These are phyloP conservation scores for Pseudolycoriella hygida DNA, from an alignment of 2,888 invertebrate genomes.

Conservation along the genomic window DNA sequence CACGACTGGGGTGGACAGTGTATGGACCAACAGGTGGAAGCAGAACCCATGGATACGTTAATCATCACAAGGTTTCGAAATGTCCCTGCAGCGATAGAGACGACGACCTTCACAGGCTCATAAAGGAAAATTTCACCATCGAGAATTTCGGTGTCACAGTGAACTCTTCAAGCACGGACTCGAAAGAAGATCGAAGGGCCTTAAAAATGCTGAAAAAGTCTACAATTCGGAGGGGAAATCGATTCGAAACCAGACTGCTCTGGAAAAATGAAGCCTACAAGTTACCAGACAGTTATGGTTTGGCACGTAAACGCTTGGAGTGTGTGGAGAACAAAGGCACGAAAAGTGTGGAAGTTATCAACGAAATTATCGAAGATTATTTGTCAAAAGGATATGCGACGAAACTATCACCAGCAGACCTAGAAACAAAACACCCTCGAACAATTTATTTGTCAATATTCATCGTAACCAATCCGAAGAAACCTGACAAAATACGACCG, in stretches of 20 bases:
- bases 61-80: no score
- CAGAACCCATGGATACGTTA: no score
- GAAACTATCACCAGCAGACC: constrained; percentile 10
- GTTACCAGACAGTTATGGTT: not conserved
- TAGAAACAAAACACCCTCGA: constrained; percentile 7
- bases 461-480: constrained; percentile 12
- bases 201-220: not conserved
- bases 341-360: constrained; percentile 9
- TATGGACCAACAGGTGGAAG: not conserved
- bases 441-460: constrained; percentile 14
- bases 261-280: not conserved
- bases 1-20: not conserved
- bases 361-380: constrained; percentile 6
- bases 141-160: not conserved
- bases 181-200: not conserved
- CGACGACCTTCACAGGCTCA: not conserved
- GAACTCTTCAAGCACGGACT: not conserved
- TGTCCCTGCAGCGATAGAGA: not conserved
- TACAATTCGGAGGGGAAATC: not conserved
- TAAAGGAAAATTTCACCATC: not conserved
- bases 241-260: not conserved
- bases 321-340: constrained; percentile 7
- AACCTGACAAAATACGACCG: constrained; percentile 14
- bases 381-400: constrained; percentile 8
- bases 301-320: not conserved